A percentile compares a stretch with the other conserved stretches of the same genome.
These are phyloP conservation scores for Phenganax subtilis DNA, from an alignment of 92 coral and sea anemone species.

Conservation along the genomic window DNA sequence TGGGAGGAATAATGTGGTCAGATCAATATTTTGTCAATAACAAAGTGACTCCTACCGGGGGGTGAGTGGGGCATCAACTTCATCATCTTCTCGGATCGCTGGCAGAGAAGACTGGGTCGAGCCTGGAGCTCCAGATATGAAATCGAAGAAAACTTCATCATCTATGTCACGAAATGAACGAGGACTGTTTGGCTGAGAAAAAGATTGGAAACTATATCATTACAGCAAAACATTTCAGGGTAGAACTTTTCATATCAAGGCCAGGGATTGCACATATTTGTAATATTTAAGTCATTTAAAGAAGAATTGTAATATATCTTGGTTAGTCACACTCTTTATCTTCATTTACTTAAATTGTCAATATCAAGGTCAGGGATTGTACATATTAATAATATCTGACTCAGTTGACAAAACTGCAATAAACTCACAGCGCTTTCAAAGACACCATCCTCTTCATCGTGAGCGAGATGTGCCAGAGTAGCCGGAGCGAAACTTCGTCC, in stretches of 20 bases:
- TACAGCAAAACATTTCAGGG: no score
- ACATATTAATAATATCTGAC: no score
- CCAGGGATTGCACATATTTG: no score
- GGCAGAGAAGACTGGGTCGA: slow-evolving; percentile 50
- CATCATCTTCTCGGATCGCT: slow-evolving; percentile 55
- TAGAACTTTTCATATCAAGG: no score
- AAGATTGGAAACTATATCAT: not conserved
- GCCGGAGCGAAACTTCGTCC: slow-evolving; percentile 97
- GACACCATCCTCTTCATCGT: slow-evolving; percentile 50
- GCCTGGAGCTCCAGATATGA: slow-evolving; percentile 55
- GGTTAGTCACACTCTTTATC: no score
- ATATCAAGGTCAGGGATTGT: no score
- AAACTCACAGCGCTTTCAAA: slow-evolving; percentile 53
- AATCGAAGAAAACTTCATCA: slow-evolving; percentile 94
- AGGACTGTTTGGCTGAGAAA: slow-evolving; percentile 33
- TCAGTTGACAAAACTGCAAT: no score
- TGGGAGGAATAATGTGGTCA: not conserved
- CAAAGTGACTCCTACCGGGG: not conserved
- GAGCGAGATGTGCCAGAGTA: slow-evolving; percentile 55
- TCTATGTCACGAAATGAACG: slow-evolving; percentile 48
- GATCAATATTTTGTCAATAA: not conserved
- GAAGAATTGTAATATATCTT: no score
- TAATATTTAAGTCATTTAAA: no score
- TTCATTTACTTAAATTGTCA: no score
- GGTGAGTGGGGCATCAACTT: slow-evolving; percentile 17